phyloP scores from a whole-genome alignment of 1,140 invertebrate species.

The Pteromalus puparum region DNA sequence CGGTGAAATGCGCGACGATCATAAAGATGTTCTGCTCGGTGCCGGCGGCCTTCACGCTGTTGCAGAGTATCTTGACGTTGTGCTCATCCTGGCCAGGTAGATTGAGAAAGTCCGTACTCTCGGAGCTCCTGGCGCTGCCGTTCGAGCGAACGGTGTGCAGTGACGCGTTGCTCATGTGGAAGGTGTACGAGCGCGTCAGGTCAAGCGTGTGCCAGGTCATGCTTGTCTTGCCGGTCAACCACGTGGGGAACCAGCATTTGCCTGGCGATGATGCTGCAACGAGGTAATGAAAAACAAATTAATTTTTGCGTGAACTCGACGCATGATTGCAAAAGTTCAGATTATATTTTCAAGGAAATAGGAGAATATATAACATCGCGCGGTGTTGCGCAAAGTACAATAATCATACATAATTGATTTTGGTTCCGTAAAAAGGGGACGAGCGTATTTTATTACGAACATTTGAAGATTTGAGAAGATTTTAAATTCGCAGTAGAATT shows the following conservation, averaged over 20 bases:
- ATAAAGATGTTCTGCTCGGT: constrained; percentile 78
- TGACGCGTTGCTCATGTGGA: constrained; percentile 84
- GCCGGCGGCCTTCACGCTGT: constrained; percentile 79
- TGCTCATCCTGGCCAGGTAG: constrained; percentile 75
- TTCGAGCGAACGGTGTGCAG: constrained; percentile 78
- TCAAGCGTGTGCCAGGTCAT: constrained; percentile 87
- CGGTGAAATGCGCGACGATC: constrained; percentile 84
- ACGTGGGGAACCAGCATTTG: constrained; percentile 84
- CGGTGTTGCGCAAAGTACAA: too few relatives aligned
- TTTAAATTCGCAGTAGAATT: too few relatives aligned
- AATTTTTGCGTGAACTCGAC: too few relatives aligned
- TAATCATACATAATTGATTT: too few relatives aligned
- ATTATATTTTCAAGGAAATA: too few relatives aligned
- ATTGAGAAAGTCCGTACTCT: constrained; percentile 72
- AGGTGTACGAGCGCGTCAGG: constrained; percentile 83
- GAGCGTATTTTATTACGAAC: too few relatives aligned
- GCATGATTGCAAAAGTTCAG: too few relatives aligned
- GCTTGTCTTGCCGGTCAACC: constrained; percentile 83
- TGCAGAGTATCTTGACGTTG: constrained; percentile 81
- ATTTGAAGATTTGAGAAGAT: too few relatives aligned
- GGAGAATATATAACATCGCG: too few relatives aligned
- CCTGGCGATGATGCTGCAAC: constrained; percentile 73
- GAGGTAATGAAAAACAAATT: constrained; percentile 23
- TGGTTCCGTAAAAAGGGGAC: too few relatives aligned
- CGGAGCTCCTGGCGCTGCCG: constrained; percentile 65